These are phyloP conservation scores for Drosophila kepulauana DNA, from an alignment of 1,140 invertebrate species.

Conservation along the genomic window DNA sequence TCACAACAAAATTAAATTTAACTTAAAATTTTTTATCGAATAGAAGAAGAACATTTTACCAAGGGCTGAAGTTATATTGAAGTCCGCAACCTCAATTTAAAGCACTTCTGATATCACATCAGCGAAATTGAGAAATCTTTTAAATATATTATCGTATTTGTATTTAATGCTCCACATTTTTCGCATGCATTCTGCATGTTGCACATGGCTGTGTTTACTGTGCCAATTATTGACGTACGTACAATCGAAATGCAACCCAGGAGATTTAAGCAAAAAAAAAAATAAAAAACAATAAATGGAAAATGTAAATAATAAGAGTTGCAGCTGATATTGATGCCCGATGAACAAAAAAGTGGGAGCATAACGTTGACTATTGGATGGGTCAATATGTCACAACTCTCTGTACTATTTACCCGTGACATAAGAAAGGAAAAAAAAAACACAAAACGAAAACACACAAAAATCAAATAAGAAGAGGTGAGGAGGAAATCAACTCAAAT, in stretches of 20 bases:
- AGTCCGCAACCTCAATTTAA: background rate
- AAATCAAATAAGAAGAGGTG: no score
- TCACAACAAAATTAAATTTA: no score
- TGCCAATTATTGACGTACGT: slow-evolving; percentile 78
- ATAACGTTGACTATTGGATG: slow-evolving; percentile 24
- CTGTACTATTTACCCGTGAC: slow-evolving; percentile 53
- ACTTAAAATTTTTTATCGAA: no score
- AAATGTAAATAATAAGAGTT: slow-evolving; percentile 20
- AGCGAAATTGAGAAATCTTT: slow-evolving; percentile 1
- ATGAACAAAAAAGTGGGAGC: slow-evolving; percentile 9
- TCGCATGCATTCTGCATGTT: slow-evolving; percentile 33
- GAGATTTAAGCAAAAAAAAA: slow-evolving; percentile 59
- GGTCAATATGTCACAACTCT: slow-evolving; percentile 76
- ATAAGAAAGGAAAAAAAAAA: slow-evolving; percentile 32
- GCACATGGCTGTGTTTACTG: slow-evolving; percentile 45
- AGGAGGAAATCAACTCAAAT: slow-evolving; percentile 44
- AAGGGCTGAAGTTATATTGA: no score
- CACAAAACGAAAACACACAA: slow-evolving; percentile 18
- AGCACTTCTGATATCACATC: background rate
- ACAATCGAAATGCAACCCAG: slow-evolving; percentile 62
- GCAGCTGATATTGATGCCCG: slow-evolving; percentile 28
- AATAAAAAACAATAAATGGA: slow-evolving; percentile 1
- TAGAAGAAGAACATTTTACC: no score
- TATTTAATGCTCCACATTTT: slow-evolving; percentile 40
- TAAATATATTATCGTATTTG: slow-evolving; percentile 52